Percentiles rank a stretch among this genome's conserved stretches.
phyloP scores from a whole-genome alignment of 2,113 vertebrate species.

The Corythornis vintsioides region DNA sequence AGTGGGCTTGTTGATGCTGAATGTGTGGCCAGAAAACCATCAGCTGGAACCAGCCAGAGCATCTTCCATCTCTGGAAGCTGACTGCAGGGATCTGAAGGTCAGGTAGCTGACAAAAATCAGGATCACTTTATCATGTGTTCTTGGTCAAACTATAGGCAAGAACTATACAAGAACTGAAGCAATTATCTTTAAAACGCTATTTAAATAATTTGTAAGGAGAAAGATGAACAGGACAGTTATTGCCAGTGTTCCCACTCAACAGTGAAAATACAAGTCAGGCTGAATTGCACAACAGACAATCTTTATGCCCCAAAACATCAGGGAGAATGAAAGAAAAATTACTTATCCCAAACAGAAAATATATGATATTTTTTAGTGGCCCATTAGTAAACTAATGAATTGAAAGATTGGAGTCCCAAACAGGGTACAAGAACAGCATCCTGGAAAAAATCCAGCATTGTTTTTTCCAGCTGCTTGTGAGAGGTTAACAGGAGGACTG shows the following conservation, averaged over 20 bases:
- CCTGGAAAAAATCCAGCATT: constrained; percentile 47
- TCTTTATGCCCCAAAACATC: neutral
- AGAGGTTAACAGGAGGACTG: constrained; percentile 45
- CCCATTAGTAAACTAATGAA: neutral
- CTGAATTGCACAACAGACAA: constrained; percentile 4
- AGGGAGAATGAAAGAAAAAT: neutral
- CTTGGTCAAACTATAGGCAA: neutral
- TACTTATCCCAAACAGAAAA: neutral
- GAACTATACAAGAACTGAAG: neutral
- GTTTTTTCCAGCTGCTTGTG: constrained; percentile 39
- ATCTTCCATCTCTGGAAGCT: neutral
- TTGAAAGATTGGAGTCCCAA: constrained; percentile 8
- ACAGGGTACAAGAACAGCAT: neutral
- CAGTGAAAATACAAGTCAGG: neutral
- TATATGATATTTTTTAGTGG: neutral
- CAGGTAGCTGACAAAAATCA: neutral
- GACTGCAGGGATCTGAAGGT: neutral
- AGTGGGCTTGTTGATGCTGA: neutral
- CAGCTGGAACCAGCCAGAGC: neutral
- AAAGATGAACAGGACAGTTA: neutral
- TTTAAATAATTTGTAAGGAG: neutral
- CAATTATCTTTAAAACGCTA: neutral
- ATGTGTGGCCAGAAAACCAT: neutral
- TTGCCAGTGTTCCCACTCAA: neutral
- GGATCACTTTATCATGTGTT: neutral